These are phyloP conservation scores for Drosophila suboccidentalis DNA, from an alignment of 2,888 invertebrate genomes.

Conservation along the genomic window DNA sequence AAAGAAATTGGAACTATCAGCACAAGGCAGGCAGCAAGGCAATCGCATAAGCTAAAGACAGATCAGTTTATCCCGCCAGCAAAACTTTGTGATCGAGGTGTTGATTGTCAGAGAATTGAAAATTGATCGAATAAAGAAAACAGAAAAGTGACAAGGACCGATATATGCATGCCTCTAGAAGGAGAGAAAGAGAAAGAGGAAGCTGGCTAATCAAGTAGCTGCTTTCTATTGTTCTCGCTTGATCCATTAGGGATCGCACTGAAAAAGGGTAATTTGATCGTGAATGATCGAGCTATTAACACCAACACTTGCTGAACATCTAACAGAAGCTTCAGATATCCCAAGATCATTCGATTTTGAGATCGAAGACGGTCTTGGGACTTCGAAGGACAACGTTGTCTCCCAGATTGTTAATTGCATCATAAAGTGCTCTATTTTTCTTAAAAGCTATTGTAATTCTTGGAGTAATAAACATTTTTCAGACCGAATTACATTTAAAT, in stretches of 20 bases:
- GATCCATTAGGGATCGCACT: slow-evolving; percentile 28
- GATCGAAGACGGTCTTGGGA: too few species aligned
- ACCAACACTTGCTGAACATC: slow-evolving; percentile 17
- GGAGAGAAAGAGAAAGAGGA: background rate
- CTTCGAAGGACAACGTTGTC: too few species aligned
- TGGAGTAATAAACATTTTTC: too few species aligned
- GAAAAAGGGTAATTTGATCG: slow-evolving; percentile 28
- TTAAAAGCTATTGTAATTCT: too few species aligned
- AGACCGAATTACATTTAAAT: too few species aligned
- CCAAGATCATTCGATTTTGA: background rate
- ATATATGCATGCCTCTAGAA: background rate
- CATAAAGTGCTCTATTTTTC: too few species aligned
- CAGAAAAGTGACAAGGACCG: background rate
- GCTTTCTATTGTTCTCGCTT: slow-evolving; percentile 30
- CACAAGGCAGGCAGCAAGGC: slow-evolving; percentile 18
- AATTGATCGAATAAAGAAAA: slow-evolving; percentile 10
- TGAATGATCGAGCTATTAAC: slow-evolving; percentile 25
- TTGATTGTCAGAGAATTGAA: slow-evolving; percentile 48
- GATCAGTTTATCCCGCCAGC: slow-evolving; percentile 37
- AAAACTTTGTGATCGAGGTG: slow-evolving; percentile 51
- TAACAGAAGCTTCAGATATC: slow-evolving; percentile 3
- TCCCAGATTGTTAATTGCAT: too few species aligned
- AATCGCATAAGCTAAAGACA: slow-evolving; percentile 25
- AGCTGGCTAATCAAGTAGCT: slow-evolving; percentile 40
- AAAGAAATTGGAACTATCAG: slow-evolving; percentile 60